Evolutionary conservation across 2,888 invertebrate genomes (phyloP).

Genomic region (Xanthia togata): DNA sequence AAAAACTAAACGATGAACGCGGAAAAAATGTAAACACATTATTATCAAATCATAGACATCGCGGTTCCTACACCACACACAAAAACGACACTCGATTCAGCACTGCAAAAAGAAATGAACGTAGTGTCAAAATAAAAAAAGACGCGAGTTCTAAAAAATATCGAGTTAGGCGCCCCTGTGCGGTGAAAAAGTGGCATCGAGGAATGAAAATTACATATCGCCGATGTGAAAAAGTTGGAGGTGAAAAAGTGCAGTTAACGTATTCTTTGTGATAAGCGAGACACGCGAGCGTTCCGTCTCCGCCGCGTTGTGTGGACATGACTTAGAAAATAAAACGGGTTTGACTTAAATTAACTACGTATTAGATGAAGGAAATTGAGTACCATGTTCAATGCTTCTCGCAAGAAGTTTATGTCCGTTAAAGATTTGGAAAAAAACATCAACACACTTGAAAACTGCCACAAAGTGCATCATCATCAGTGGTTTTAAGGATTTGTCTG

Average conservation of each 20-base stretch:
- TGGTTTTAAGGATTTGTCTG: no score
- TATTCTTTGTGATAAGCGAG: conserved; percentile 63
- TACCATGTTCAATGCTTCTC: no score
- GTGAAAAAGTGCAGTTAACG: conserved; percentile 74
- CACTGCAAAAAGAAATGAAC: conserved; percentile 66
- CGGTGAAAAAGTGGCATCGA: conserved; percentile 78
- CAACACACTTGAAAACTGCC: no score
- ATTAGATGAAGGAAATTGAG: no score
- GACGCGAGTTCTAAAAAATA: conserved; percentile 67
- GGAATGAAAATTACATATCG: conserved; percentile 83
- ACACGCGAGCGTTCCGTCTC: conserved; percentile 62
- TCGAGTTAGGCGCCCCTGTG: conserved; percentile 79
- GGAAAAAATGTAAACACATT: conserved; percentile 71
- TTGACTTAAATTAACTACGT: no score
- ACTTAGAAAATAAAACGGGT: not conserved
- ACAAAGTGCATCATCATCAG: no score
- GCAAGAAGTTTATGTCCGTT: no score
- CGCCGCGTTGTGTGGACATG: conserved; percentile 61
- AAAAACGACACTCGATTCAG: conserved; percentile 59
- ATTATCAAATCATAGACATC: conserved; percentile 58
- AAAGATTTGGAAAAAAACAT: no score
- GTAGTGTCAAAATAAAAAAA: conserved; percentile 68
- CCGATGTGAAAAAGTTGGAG: conserved; percentile 79
- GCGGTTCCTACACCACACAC: conserved; percentile 35
- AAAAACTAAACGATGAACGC: conserved; percentile 58